phyloP scores from a whole-genome alignment of 1,140 invertebrate genomes.

The Drosophila subobscura region DNA sequence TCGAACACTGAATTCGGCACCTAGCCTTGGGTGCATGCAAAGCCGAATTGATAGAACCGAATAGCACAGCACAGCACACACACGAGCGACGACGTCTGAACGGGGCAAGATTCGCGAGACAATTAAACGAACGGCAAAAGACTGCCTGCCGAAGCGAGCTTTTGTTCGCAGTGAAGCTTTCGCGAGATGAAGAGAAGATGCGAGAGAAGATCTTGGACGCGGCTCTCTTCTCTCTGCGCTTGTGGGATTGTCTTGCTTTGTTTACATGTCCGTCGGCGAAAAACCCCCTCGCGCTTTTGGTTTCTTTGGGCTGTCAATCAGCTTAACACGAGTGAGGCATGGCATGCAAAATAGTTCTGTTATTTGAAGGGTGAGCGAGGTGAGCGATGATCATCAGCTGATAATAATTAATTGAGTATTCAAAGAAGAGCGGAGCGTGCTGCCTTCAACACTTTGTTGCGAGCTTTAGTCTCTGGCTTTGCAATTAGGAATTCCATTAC shows the following conservation, averaged over 20 bases:
- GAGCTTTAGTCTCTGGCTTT: slow-evolving; percentile 2
- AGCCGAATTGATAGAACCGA: neutral
- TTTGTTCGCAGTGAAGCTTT: slow-evolving; percentile 13
- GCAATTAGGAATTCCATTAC: neutral
- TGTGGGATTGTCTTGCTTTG: slow-evolving; percentile 37
- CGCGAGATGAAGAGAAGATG: slow-evolving; percentile 3
- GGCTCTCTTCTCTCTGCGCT: neutral
- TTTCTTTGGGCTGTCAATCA: slow-evolving; percentile 53
- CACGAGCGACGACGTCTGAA: slow-evolving; percentile 32
- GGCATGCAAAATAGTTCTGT: slow-evolving; percentile 25
- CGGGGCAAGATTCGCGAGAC: slow-evolving; percentile 24
- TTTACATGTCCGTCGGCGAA: slow-evolving; percentile 36
- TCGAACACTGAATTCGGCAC: slow-evolving; percentile 3
- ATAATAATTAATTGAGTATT: slow-evolving; percentile 21
- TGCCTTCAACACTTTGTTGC: neutral
- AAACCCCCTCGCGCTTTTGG: slow-evolving; percentile 30
- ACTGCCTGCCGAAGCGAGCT: slow-evolving; percentile 8
- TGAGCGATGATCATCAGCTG: slow-evolving; percentile 4
- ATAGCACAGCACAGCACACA: neutral
- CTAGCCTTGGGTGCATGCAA: slow-evolving; percentile 7
- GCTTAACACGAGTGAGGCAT: slow-evolving; percentile 1
- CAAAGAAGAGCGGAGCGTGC: neutral
- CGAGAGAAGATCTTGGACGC: neutral
- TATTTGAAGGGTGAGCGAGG: neutral
- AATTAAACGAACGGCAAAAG: slow-evolving; percentile 28